A percentile compares a stretch with the other conserved stretches of the same genome.
Evolutionary conservation across 1,140 invertebrate species (phyloP).

Genomic region (Euschistus heros): DNA sequence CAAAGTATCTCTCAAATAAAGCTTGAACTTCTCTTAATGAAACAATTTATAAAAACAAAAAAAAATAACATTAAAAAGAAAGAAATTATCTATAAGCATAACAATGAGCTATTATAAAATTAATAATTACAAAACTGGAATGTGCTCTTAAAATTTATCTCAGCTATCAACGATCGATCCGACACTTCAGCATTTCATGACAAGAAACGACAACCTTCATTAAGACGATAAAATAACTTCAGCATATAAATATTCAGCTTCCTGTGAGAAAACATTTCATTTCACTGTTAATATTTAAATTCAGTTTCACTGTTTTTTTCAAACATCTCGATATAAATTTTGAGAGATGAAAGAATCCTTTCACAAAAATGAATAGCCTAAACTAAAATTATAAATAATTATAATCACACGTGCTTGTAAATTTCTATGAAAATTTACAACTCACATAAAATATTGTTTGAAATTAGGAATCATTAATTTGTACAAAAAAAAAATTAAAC

Average conservation of each 20-base stretch:
- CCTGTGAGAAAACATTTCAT: too few species aligned
- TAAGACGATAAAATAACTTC: too few species aligned
- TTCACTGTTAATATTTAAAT: too few species aligned
- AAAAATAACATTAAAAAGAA: neutral
- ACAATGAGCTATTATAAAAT: constrained; percentile 1
- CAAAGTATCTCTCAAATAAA: constrained; percentile 13
- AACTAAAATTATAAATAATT: constrained; percentile 15
- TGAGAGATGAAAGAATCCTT: neutral
- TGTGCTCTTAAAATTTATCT: constrained; percentile 8
- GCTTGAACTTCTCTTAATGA: constrained; percentile 10
- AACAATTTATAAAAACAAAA: constrained; percentile 10
- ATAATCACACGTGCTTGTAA: constrained; percentile 9
- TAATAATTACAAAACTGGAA: constrained; percentile 11
- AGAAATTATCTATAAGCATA: constrained; percentile 6
- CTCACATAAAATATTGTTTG: neutral
- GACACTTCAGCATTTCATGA: neutral
- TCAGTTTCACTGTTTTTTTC: too few species aligned
- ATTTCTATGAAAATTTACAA: too few species aligned
- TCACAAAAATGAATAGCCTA: constrained; percentile 4
- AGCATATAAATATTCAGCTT: too few species aligned
- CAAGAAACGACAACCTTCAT: too few species aligned
- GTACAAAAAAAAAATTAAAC: neutral
- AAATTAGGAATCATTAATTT: constrained; percentile 15
- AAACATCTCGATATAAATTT: neutral
- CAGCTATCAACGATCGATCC: neutral